Percentiles rank a stretch among this genome's conserved stretches.
phyloP scores from a whole-genome alignment of 2,888 invertebrate genomes.

The Drosophila koepferae region DNA sequence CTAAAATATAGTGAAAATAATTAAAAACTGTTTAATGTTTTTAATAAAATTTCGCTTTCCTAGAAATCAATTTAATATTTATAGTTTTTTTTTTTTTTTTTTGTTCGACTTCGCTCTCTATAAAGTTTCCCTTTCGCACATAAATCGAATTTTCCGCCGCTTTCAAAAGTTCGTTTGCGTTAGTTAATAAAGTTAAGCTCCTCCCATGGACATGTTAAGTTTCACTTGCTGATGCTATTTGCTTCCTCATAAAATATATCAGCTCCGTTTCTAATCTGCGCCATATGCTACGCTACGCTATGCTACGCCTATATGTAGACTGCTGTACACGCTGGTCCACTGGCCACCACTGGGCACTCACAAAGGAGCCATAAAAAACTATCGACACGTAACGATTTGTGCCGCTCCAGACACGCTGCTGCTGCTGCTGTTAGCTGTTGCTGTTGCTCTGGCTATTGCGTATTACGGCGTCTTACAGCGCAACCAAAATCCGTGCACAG shows the following conservation, averaged over 20 bases:
- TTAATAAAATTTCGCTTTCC: neutral
- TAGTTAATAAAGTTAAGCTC: slow-evolving; percentile 56
- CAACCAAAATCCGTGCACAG: slow-evolving; percentile 68
- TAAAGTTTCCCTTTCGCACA: slow-evolving; percentile 5
- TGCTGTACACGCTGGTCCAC: slow-evolving; percentile 14
- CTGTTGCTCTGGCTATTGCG: slow-evolving; percentile 58
- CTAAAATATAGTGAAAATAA: too few species aligned
- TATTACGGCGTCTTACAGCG: slow-evolving; percentile 67
- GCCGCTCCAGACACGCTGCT: slow-evolving; percentile 56
- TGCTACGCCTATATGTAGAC: slow-evolving; percentile 40
- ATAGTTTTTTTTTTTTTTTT: neutral
- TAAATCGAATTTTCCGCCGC: slow-evolving; percentile 33
- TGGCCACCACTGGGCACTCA: slow-evolving; percentile 50
- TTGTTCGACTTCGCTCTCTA: neutral
- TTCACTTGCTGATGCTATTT: slow-evolving; percentile 63
- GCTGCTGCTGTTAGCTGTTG: slow-evolving; percentile 28
- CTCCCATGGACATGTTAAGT: slow-evolving; percentile 51
- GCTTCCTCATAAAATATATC: slow-evolving; percentile 58
- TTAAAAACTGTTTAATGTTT: too few species aligned
- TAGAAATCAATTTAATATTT: neutral
- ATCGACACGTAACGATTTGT: slow-evolving; percentile 76
- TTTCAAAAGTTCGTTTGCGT: slow-evolving; percentile 29
- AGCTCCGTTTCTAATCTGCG: slow-evolving; percentile 73
- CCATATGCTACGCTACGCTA: slow-evolving; percentile 67
- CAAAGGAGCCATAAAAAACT: slow-evolving; percentile 69